Percentiles rank a stretch among this genome's conserved stretches.
Evolutionary conservation across 2,888 invertebrate species (phyloP).

Genomic region (Zygogramma bicolorata): DNA sequence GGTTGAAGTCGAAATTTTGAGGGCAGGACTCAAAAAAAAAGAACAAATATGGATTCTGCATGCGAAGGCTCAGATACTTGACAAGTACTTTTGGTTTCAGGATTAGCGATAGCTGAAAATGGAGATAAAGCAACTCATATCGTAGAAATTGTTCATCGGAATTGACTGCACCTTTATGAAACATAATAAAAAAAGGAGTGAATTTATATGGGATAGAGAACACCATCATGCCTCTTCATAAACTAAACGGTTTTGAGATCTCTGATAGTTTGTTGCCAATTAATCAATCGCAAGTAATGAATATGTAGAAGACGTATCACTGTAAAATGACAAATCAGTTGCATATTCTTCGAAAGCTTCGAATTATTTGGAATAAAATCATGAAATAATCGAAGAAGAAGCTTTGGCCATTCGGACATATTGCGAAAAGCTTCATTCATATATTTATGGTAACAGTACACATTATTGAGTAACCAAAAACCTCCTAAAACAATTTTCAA

Average conservation of each 20-base stretch:
- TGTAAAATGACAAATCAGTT: not conserved
- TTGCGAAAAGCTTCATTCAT: not conserved
- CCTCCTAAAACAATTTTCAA: not conserved
- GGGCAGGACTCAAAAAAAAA: too few species aligned
- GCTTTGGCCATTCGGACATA: not conserved
- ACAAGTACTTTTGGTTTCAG: too few species aligned
- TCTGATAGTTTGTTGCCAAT: not conserved
- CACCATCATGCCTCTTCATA: not conserved
- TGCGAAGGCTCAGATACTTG: too few species aligned
- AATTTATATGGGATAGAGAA: not conserved
- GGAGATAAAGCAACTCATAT: too few species aligned
- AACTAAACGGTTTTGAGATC: not conserved
- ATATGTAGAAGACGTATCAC: not conserved
- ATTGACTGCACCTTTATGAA: not conserved
- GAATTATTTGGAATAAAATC: not conserved
- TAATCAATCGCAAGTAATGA: not conserved
- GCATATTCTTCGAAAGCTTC: not conserved
- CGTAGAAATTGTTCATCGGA: too few species aligned
- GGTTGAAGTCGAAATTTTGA: too few species aligned
- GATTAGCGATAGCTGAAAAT: too few species aligned
- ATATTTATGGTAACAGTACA: not conserved
- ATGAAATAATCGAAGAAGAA: not conserved
- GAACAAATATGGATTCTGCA: too few species aligned
- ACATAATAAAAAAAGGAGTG: not conserved
- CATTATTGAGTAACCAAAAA: not conserved